A percentile compares a stretch with the other conserved stretches of the same genome.
Conservation (phyloP, 30 jellyfish, hydroid and myxozoan species). For the Turritopsis dohrnii region DNA sequence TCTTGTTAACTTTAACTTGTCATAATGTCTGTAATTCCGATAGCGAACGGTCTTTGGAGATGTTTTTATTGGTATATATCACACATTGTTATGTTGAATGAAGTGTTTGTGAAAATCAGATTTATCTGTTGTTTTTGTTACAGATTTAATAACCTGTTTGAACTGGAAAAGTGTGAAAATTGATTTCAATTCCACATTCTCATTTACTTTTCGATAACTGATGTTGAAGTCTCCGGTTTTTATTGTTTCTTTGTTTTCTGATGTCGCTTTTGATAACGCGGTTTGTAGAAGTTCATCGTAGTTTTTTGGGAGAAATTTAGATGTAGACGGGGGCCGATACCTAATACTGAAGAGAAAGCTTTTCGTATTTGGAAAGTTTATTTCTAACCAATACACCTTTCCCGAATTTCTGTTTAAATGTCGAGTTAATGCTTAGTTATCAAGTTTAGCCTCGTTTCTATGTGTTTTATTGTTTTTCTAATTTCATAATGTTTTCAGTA, state of each 20-base stretch:
- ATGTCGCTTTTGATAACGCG: constrained; percentile 11
- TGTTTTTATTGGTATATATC: too few relatives aligned
- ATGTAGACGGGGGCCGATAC: constrained; percentile 22
- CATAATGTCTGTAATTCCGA: too few relatives aligned
- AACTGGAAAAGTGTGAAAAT: neutral
- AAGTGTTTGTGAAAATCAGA: too few relatives aligned
- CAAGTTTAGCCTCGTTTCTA: too few relatives aligned
- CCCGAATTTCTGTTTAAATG: too few relatives aligned
- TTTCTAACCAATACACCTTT: constrained; percentile 23
- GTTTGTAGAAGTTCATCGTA: neutral
- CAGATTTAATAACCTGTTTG: neutral
- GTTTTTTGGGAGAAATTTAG: constrained; percentile 13
- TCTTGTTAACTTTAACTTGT: too few relatives aligned
- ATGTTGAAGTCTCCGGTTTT: constrained; percentile 4
- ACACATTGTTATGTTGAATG: too few relatives aligned
- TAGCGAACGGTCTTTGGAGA: too few relatives aligned
- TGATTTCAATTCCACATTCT: constrained; percentile 11
- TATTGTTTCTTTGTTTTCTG: constrained; percentile 11
- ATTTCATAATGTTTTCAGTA: too few relatives aligned
- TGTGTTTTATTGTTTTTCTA: too few relatives aligned
- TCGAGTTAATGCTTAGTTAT: too few relatives aligned
- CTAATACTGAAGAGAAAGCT: constrained; percentile 4
- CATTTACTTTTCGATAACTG: neutral
- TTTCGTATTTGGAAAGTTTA: neutral
- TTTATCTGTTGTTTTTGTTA: neutral